Percentiles rank a stretch among this genome's conserved stretches.
phyloP scores from a whole-genome alignment of 2,888 invertebrate genomes.

The Lomographa bimaculata region DNA sequence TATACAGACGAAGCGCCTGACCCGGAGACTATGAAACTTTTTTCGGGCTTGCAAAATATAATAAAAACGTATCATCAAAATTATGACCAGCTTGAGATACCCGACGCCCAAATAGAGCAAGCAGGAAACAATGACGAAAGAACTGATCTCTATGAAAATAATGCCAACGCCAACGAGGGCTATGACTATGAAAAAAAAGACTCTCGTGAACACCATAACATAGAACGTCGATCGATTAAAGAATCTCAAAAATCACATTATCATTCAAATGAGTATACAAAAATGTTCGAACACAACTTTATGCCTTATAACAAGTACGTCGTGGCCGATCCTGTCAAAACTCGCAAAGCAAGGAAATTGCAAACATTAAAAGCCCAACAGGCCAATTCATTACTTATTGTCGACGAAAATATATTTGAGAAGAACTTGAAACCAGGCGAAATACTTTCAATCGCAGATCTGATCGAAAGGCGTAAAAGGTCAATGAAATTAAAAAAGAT shows the following conservation, averaged over 20 bases:
- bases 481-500: slow-evolving; percentile 48
- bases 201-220: slow-evolving; percentile 36
- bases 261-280: slow-evolving; percentile 52
- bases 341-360: neutral
- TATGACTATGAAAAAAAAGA: slow-evolving; percentile 17
- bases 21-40: slow-evolving; percentile 59
- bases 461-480: slow-evolving; percentile 55
- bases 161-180: slow-evolving; percentile 1
- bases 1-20: slow-evolving; percentile 66
- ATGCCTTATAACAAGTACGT: slow-evolving; percentile 46
- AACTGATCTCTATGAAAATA: neutral
- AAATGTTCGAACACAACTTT: slow-evolving; percentile 43
- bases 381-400: slow-evolving; percentile 28
- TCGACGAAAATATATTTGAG: slow-evolving; percentile 48
- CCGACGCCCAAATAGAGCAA: no score
- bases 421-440: slow-evolving; percentile 55
- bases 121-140: slow-evolving; percentile 6
- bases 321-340: no score
- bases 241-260: slow-evolving; percentile 39
- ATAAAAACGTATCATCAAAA: slow-evolving; percentile 58
- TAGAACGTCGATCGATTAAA: slow-evolving; percentile 42
- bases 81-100: slow-evolving; percentile 37
- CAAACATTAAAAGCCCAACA: neutral
- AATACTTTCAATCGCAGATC: slow-evolving; percentile 51
- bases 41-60: slow-evolving; percentile 62